Conservation (phyloP, 1,140 invertebrate species). For the Brachionus koreanus region DNA sequence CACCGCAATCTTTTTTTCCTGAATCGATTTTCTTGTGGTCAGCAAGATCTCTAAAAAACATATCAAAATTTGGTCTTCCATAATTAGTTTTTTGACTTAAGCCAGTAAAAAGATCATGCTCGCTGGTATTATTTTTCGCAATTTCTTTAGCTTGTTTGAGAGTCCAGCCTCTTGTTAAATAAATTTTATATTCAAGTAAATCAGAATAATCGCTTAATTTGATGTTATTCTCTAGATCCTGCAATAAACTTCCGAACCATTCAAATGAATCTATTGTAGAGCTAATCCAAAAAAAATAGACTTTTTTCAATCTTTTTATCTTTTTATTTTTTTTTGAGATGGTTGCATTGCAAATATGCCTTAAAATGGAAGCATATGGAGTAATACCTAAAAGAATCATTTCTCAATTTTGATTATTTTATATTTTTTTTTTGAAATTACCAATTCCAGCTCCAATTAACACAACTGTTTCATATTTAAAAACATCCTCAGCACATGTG, state of each 20-base stretch:
- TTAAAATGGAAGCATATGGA: conserved; percentile 96
- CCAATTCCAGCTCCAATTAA: conserved; percentile 44
- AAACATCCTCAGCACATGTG: conserved; percentile 64
- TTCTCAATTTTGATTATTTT: too few relatives aligned
- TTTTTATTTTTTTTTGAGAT: background rate
- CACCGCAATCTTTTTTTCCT: conserved; percentile 47
- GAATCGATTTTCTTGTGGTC: conserved; percentile 49
- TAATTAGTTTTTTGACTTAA: conserved; percentile 57
- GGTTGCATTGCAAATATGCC: conserved; percentile 67
- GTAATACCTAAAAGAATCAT: conserved; percentile 66
- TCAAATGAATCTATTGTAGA: conserved; percentile 6
- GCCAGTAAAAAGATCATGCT: conserved; percentile 53
- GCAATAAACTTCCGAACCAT: conserved; percentile 43
- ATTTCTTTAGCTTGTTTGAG: conserved; percentile 49
- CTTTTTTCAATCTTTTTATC: background rate
- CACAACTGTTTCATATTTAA: conserved; percentile 26
- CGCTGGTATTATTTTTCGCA: background rate
- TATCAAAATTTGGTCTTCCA: conserved; percentile 57
- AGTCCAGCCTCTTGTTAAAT: conserved; percentile 56
- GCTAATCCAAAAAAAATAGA: conserved; percentile 45
- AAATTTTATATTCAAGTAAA: conserved; percentile 54
- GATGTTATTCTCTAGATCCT: conserved; percentile 49
- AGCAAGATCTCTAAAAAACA: conserved; percentile 51
- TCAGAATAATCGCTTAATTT: conserved; percentile 46
- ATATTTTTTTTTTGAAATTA: background rate